Conservation (phyloP, 1,140 invertebrate genomes). For the Homarus americanus region DNA sequence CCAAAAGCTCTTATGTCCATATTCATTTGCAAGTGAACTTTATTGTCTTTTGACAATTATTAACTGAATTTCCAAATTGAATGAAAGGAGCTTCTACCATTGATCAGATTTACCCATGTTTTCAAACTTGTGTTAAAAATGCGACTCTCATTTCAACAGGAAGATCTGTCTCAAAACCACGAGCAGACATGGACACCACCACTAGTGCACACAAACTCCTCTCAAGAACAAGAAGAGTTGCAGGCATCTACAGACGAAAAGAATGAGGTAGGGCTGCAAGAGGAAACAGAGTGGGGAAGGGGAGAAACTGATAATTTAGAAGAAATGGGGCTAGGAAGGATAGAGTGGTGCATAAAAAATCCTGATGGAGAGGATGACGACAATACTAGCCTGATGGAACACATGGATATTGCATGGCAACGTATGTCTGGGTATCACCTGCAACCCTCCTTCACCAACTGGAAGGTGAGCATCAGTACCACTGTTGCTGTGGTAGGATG, state of each 20-base stretch:
- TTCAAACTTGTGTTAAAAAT: not conserved
- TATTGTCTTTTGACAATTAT: no score
- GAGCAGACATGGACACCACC: not conserved
- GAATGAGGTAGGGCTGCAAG: slow-evolving; percentile 30
- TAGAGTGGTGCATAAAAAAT: slow-evolving; percentile 23
- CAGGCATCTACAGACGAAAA: not conserved
- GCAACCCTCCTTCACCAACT: not conserved
- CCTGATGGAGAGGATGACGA: slow-evolving; percentile 18
- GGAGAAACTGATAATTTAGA: slow-evolving; percentile 24
- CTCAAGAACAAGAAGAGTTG: slow-evolving; percentile 5
- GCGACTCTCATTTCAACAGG: slow-evolving; percentile 7
- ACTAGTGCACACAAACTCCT: not conserved
- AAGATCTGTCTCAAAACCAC: not conserved
- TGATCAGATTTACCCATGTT: no score
- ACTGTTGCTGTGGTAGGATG: not conserved
- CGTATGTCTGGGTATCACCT: slow-evolving; percentile 28
- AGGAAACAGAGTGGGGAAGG: slow-evolving; percentile 20
- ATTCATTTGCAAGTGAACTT: no score
- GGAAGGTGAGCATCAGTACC: slow-evolving; percentile 31
- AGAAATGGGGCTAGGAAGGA: not conserved
- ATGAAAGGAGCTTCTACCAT: no score
- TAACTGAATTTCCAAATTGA: no score
- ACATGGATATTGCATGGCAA: slow-evolving; percentile 40
- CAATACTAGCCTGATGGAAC: slow-evolving; percentile 31
- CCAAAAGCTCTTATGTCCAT: no score